phyloP scores from a whole-genome alignment of 64 coral and sea anemone species.

The Anthopleura sola region DNA sequence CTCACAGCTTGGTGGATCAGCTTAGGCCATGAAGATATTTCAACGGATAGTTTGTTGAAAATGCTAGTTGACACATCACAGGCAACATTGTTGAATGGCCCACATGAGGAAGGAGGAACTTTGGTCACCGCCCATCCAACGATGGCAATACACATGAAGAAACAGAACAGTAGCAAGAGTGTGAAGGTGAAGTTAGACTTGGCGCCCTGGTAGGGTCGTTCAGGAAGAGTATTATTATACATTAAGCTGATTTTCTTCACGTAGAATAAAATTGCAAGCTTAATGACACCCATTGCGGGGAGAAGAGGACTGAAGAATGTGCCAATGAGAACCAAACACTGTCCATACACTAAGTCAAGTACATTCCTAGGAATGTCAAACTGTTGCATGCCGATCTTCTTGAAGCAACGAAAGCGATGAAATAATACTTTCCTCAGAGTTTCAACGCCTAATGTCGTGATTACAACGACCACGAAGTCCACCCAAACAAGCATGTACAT shows the following conservation, averaged over 20 bases:
- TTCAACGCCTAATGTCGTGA: slow-evolving; percentile 64
- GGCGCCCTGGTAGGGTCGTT: slow-evolving; percentile 73
- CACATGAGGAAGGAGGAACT: slow-evolving; percentile 67
- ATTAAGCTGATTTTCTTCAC: slow-evolving; percentile 80
- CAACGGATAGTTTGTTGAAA: slow-evolving; percentile 48
- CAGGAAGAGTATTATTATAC: slow-evolving; percentile 76
- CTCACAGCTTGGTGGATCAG: slow-evolving; percentile 51
- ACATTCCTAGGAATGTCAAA: slow-evolving; percentile 89
- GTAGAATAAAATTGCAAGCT: slow-evolving; percentile 76
- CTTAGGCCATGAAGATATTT: slow-evolving; percentile 46
- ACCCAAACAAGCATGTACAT: slow-evolving; percentile 97
- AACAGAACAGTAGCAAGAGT: slow-evolving; percentile 60
- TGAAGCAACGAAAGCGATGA: slow-evolving; percentile 39
- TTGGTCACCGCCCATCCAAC: slow-evolving; percentile 75
- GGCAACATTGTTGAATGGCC: slow-evolving; percentile 69
- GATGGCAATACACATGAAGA: slow-evolving; percentile 74
- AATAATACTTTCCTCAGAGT: slow-evolving; percentile 53
- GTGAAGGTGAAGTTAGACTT: slow-evolving; percentile 78
- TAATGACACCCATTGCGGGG: slow-evolving; percentile 62
- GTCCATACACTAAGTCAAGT: slow-evolving; percentile 83
- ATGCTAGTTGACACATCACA: slow-evolving; percentile 53
- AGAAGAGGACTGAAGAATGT: slow-evolving; percentile 80
- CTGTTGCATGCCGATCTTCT: slow-evolving; percentile 55
- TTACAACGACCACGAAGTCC: slow-evolving; percentile 69
- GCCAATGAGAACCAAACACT: slow-evolving; percentile 81